Evolutionary conservation across 2,797 vertebrate genomes (phyloP), one percentile per base, ranked within the genome.

Genomic region (Bradypus variegatus): DNA sequence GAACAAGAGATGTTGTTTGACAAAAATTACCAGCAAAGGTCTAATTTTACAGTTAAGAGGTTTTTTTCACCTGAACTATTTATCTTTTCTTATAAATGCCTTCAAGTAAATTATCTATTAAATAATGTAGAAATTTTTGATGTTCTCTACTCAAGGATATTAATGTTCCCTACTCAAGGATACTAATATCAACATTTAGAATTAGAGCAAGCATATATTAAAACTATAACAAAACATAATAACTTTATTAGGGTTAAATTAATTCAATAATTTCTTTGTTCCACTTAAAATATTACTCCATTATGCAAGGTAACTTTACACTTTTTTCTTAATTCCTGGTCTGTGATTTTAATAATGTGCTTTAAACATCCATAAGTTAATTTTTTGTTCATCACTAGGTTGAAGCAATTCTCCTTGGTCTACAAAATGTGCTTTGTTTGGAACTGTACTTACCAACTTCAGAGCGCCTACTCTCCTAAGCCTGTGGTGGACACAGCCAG

Each of bases 41-140:
- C 81, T 93, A 36, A 76, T 45, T 81, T 94, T 75, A 91, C 38
- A n/a, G 2, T n/a, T 73, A 19, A 78, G 10, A 11, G 7, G 3
- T 10, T 33, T 29, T 16, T 58, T 25, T 29, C 9, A 1, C 5
- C 16, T 19, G 64, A 69, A 25, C 67, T 81, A 67, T 45, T 91
- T 65, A 18, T 41, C 65, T 84, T 87, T 94, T 58, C 7, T 92
- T 86, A 7, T 58, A 88, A 83, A 67, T 85, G 23, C 8, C 67
- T 88, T 89, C 33, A 25, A 31, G 19, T 53, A 91, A 93, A 85
- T 81, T 92, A 85, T 2, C 23, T 94, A 25, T 80, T 80, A 76
- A 64, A 50, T 36, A 80, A 50, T n/a, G 55, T 86, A 79, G 38
- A 79, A 72, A 75, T 58, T 92, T 38, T 73, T 83, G 38, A 72